Base-by-base conservation (phyloP, 2,888 invertebrate species). In the Xestia rhomboidea region DNA sequence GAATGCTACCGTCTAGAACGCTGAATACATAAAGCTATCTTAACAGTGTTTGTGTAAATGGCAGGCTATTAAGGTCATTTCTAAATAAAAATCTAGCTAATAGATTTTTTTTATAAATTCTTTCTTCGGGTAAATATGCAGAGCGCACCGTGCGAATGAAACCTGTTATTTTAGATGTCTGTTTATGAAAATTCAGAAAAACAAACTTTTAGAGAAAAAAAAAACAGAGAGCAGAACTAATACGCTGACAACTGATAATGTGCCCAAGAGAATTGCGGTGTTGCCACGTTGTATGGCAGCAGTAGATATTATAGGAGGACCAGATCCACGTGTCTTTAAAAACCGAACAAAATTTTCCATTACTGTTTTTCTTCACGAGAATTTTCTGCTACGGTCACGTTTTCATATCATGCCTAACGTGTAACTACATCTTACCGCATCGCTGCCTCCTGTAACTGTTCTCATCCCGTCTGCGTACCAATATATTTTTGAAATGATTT, bases 381-480 rank as follows among this genome's bases (percentile, higher is more conserved):
- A 41, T 83, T 54, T 82, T 69, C 75, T 77, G 67, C 44, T 41
- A 34, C 5, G 60, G 86, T 90, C 90, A 90, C 91, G 91, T 91
- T 89, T 81, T 77, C 73, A 70, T 57, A 76, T 80, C 87, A 76
- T 79, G 18, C 44, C 1, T 18, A 64, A 83, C 71, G 68, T 63
- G 54, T 79, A 67, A 79, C 67, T 41, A 60, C 21, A 66, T 84
- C 82, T 90, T 86, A 76, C 80, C 90, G 93, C 92, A 86, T 87
- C 89, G 91, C 82, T 92, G 91, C 86, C 49, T 88, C 78, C 77
- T 77, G 79, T 93, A 93, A 93, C 88, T 67, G 86, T 78, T 87
- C 64, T 79, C 90, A 88, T 93, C 92, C 92, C 90, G 91, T 88
- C 78, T 74, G 68, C 46, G 15, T 62, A 38, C 46, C 62, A 15